Base-by-base conservation (phyloP, 1,140 invertebrate genomes). In the Drosophila parabipectinata region DNA sequence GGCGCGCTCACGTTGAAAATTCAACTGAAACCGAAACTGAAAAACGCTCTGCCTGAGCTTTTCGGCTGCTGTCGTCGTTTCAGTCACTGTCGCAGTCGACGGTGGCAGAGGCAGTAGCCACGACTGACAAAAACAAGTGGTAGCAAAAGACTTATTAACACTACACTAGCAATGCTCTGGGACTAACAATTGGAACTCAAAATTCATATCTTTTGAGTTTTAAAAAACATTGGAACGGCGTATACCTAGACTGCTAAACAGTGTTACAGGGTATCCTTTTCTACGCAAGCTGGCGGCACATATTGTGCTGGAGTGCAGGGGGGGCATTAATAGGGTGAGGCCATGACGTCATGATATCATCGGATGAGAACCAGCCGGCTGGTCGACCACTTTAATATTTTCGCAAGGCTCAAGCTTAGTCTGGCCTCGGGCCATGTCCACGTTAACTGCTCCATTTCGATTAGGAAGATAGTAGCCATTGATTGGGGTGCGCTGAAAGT, bases 1-100 rank as follows among this genome's bases (percentile, higher is more conserved):
- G 74, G 68, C 85, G 79, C 90, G 90, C 79, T 77, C 69, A 88
- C 77, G 89, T 87, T 88, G 51, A 48, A 73, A 76, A 81, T 64
- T 77, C 84, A 75, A 75, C 72, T 81, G 56, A 81, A 66, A 78
- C 77, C 74, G 76, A 88, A 75, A 75, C 72, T 78, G 51, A 77
- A 66, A 75, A 79, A 63, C 69, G 55, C 82, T 77, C 72, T 57
- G 45, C 44, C 41, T 62, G 64, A 7, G 44, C 18, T 10, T 47
- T 47, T 18, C 44, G n/a, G 14, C 15, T 8, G 14, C 54, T 58
- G 77, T 62, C 54, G 81, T 59, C 51, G 75, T 45, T 52, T 9
- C 14, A 34, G 8, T 32, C 5, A 21, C 34, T 21, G 61, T 34
- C 32, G 50, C 32, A 37, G 54, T 37, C 51, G 44, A 34, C 44